phyloP scores from a whole-genome alignment of 2,113 vertebrate genomes.

The Salvelinus alpinus region DNA sequence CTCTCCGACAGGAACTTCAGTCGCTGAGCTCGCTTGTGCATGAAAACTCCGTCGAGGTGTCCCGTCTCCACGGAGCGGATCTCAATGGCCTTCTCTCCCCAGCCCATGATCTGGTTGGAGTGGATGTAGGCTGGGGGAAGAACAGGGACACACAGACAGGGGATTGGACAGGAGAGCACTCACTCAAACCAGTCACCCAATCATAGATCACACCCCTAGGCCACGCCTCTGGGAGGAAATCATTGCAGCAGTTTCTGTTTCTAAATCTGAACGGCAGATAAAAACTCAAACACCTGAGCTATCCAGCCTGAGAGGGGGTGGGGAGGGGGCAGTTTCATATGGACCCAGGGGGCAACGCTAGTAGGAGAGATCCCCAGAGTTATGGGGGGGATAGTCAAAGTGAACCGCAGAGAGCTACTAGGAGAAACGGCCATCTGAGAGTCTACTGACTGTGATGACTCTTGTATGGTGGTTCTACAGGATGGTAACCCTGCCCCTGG shows the following conservation, averaged over 20 bases:
- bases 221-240: slow-evolving; percentile 65
- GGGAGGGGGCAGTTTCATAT: too few relatives aligned
- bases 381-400: not conserved
- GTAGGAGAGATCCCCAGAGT: not conserved
- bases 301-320: too few relatives aligned
- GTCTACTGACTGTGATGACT: too few relatives aligned
- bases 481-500: too few relatives aligned
- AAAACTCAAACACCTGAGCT: not conserved
- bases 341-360: not conserved
- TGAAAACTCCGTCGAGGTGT: slow-evolving; percentile 99
- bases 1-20: slow-evolving; percentile 99
- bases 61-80: slow-evolving; percentile 99
- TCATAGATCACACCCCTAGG: slow-evolving; percentile 56
- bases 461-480: too few relatives aligned
- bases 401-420: too few relatives aligned
- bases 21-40: slow-evolving; percentile 99
- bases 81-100: slow-evolving; percentile 99
- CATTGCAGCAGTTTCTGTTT: slow-evolving; percentile 76
- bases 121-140: slow-evolving; percentile 94
- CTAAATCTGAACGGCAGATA: slow-evolving; percentile 39
- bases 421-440: too few relatives aligned
- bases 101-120: slow-evolving; percentile 99
- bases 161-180: slow-evolving; percentile 59
- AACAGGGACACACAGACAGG: slow-evolving; percentile 20
- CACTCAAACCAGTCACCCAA: slow-evolving; percentile 34